phyloP scores from a whole-genome alignment of 2,113 vertebrate genomes.

The Prunella fulvescens region DNA sequence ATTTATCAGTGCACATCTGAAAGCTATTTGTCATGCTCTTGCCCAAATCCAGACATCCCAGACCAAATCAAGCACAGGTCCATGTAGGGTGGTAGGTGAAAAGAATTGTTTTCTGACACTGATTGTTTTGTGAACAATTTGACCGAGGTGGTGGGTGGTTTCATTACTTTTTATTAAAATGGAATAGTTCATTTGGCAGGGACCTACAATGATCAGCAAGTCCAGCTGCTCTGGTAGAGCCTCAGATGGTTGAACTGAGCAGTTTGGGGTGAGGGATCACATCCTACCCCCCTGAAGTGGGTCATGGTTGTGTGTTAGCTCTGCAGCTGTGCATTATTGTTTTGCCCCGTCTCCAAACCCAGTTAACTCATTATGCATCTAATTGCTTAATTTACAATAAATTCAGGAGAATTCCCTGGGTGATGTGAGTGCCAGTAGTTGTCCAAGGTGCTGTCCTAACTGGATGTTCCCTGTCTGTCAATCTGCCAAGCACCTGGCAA shows the following conservation, averaged over 20 bases:
- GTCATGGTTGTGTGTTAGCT: background rate
- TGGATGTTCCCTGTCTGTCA: background rate
- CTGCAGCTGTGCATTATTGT: background rate
- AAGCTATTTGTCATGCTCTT: background rate
- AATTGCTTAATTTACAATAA: background rate
- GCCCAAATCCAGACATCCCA: background rate
- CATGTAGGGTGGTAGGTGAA: background rate
- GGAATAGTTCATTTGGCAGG: background rate
- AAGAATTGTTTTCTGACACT: background rate
- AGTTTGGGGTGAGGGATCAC: background rate
- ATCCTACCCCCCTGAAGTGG: background rate
- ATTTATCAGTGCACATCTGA: background rate
- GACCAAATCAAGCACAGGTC: background rate
- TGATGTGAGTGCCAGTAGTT: background rate
- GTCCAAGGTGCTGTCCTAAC: background rate
- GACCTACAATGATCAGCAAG: background rate
- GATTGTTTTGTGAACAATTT: background rate
- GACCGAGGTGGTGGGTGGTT: background rate
- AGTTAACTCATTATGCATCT: background rate
- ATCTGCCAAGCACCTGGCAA: background rate
- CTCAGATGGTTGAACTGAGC: background rate
- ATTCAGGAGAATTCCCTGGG: background rate
- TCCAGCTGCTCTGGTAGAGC: background rate
- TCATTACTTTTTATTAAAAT: background rate
- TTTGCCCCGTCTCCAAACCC: background rate